phyloP scores from a whole-genome alignment of 2,113 vertebrate genomes.

The Montifringilla adamsi region DNA sequence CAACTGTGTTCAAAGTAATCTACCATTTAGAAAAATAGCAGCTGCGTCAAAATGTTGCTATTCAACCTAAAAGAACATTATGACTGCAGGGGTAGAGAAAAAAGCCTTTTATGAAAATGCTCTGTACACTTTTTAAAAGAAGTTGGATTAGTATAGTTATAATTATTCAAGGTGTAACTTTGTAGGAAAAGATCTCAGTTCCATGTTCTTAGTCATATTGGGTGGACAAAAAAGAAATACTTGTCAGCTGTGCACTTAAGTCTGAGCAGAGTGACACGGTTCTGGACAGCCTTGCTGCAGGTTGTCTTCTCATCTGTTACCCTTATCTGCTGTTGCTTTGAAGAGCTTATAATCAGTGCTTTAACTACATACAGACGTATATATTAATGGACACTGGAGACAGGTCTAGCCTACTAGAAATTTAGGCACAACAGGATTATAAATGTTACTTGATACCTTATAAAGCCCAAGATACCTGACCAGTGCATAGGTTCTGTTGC shows the following conservation, averaged over 20 bases:
- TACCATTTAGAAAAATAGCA: background rate
- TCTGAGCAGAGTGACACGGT: background rate
- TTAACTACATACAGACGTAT: slow-evolving; percentile 32
- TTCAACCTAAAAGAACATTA: background rate
- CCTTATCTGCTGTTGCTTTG: slow-evolving; percentile 43
- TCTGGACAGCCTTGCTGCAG: background rate
- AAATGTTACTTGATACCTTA: slow-evolving; percentile 71
- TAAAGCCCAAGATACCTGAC: slow-evolving; percentile 73
- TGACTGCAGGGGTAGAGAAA: background rate
- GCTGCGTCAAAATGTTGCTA: background rate
- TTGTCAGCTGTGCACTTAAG: background rate
- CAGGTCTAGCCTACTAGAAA: slow-evolving; percentile 56
- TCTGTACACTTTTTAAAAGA: background rate
- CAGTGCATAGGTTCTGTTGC: slow-evolving; percentile 20
- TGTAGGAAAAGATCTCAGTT: background rate
- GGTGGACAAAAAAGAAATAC: background rate
- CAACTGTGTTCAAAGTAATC: background rate
- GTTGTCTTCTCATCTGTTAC: slow-evolving; percentile 57
- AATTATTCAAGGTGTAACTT: background rate
- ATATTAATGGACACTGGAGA: slow-evolving; percentile 66
- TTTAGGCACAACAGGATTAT: slow-evolving; percentile 63
- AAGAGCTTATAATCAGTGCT: slow-evolving; percentile 31
- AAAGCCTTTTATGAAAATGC: background rate
- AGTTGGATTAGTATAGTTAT: background rate
- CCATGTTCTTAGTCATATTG: background rate